A percentile compares a stretch with the other conserved stretches of the same genome.
Evolutionary conservation across 2,888 invertebrate species (phyloP).

Genomic region (Lomographa bimaculata): DNA sequence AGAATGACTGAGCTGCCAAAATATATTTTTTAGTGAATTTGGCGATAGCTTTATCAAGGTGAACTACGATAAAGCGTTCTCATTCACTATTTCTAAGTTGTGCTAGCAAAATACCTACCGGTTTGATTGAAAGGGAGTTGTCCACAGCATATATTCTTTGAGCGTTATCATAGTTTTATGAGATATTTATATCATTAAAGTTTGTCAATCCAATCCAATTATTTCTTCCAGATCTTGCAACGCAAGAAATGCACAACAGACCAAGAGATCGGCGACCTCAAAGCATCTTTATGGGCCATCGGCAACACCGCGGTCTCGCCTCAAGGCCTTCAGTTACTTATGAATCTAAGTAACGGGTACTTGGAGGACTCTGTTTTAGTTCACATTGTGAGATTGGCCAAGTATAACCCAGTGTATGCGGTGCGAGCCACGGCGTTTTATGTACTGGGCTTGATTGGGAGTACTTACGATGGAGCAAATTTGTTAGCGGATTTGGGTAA

Average conservation of each 20-base stretch:
- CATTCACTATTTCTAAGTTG: too few species aligned
- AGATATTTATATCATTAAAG: too few species aligned
- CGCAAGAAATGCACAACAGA: conserved; percentile 85
- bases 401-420: conserved; percentile 92
- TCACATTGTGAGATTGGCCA: conserved; percentile 86
- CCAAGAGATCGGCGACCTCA: conserved; percentile 89
- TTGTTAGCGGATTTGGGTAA: conserved; percentile 87
- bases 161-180: too few species aligned
- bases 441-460: conserved; percentile 92
- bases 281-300: conserved; percentile 95
- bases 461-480: conserved; percentile 93
- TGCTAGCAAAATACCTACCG: too few species aligned
- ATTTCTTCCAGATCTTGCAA: conserved; percentile 55
- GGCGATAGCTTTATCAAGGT: too few species aligned
- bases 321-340: conserved; percentile 89
- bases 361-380: conserved; percentile 70
- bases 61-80: too few species aligned
- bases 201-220: too few species aligned
- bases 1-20: too few species aligned
- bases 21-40: too few species aligned
- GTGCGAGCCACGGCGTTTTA: conserved; percentile 95
- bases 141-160: too few species aligned
- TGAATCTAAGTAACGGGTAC: conserved; percentile 72
- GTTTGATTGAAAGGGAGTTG: too few species aligned
- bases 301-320: conserved; percentile 92